Conservation (phyloP, 2,113 vertebrate genomes). For the Strigops habroptila region DNA sequence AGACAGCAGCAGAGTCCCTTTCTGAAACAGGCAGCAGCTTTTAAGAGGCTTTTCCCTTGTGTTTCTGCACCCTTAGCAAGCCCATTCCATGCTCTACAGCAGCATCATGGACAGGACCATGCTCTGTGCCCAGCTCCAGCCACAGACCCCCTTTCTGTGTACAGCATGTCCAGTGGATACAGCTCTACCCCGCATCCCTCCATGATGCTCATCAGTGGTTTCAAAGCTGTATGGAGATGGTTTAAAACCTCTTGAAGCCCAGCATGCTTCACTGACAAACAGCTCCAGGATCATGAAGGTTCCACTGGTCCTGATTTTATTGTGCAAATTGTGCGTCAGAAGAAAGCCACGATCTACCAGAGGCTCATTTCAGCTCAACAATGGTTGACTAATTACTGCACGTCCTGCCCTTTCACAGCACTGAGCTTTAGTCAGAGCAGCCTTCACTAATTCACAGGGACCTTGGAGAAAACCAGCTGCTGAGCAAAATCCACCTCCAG, state of each 20-base stretch:
- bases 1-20: neutral
- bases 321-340: neutral
- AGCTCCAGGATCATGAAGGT: fast-evolving
- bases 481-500: neutral
- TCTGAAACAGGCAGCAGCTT: neutral
- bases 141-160: neutral
- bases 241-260: neutral
- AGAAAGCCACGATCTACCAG: neutral
- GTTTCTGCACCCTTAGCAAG: neutral
- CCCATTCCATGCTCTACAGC: neutral
- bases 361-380: neutral
- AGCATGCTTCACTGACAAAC: neutral
- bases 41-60: neutral
- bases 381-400: neutral
- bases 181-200: neutral
- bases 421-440: neutral
- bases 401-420: neutral
- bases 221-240: neutral
- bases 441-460: neutral
- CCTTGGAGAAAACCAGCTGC: neutral
- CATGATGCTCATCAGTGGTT: neutral
- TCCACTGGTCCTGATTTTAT: fast-evolving
- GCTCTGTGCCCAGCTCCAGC: neutral
- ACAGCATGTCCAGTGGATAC: neutral
- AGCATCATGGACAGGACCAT: neutral